Evolutionary conservation across 2,113 vertebrate genomes (phyloP).

Genomic region (Labrus mixtus): DNA sequence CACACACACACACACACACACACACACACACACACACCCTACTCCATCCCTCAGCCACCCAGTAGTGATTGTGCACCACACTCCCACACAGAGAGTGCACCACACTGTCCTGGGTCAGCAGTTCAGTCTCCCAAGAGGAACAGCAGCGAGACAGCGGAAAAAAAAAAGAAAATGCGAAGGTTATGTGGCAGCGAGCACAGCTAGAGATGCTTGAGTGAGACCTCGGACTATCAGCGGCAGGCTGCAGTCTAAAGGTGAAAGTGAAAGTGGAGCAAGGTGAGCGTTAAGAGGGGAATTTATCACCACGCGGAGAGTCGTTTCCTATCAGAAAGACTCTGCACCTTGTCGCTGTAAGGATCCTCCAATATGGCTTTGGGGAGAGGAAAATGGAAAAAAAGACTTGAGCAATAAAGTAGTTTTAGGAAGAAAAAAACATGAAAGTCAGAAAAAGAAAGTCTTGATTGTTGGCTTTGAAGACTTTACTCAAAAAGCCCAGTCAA

Average conservation of each 20-base stretch:
- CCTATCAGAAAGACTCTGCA: slow-evolving; percentile 5
- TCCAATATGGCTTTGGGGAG: slow-evolving; percentile 12
- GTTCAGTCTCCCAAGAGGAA: slow-evolving; percentile 41
- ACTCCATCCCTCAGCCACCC: slow-evolving; percentile 33
- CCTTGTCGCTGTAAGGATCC: slow-evolving; percentile 25
- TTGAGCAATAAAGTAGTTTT: neutral
- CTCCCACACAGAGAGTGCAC: slow-evolving; percentile 52
- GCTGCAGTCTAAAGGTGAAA: slow-evolving; percentile 51
- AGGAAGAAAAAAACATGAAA: neutral
- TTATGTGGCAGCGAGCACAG: slow-evolving; percentile 40
- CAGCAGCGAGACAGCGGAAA: slow-evolving; percentile 32
- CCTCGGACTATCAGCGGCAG: slow-evolving; percentile 33
- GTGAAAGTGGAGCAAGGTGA: slow-evolving; percentile 63
- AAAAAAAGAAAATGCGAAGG: slow-evolving; percentile 47
- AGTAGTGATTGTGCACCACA: slow-evolving; percentile 52
- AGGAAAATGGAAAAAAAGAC: neutral
- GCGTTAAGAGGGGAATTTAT: slow-evolving; percentile 47
- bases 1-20: slow-evolving; percentile 18
- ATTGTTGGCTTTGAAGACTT: neutral
- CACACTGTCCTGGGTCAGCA: slow-evolving; percentile 44
- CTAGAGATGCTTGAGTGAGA: slow-evolving; percentile 51
- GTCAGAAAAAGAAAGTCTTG: neutral
- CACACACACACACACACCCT: slow-evolving; percentile 8
- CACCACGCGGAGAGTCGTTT: slow-evolving; percentile 29
- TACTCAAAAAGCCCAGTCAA: neutral